Conservation (phyloP, 2,888 invertebrate species). For the Halictus quadricinctus region DNA sequence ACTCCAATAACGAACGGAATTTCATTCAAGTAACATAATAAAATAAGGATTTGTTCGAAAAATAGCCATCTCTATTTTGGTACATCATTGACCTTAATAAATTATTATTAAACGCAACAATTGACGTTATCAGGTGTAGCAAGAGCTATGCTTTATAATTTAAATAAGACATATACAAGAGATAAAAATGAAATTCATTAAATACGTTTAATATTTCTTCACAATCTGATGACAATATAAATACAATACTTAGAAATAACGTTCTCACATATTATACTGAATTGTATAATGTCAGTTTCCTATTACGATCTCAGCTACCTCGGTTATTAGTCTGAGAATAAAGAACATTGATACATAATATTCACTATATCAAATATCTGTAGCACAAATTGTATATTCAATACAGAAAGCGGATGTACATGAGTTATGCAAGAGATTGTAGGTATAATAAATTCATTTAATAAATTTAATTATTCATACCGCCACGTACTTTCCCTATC, state of each 20-base stretch:
- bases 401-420: background rate
- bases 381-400: background rate
- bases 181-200: background rate
- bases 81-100: background rate
- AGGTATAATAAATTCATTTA: background rate
- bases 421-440: background rate
- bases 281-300: background rate
- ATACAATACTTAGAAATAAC: background rate
- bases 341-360: background rate
- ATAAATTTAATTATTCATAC: background rate
- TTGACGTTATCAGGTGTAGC: background rate
- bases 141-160: background rate
- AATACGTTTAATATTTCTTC: background rate
- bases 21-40: background rate
- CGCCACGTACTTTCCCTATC: background rate
- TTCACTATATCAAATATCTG: background rate
- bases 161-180: background rate
- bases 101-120: background rate
- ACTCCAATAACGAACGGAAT: background rate
- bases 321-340: background rate
- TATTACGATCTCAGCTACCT: background rate
- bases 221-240: background rate
- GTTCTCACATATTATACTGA: background rate
- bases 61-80: background rate
- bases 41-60: background rate